Conservation (phyloP, 2,888 invertebrate species). For the Linyphia triangularis region DNA sequence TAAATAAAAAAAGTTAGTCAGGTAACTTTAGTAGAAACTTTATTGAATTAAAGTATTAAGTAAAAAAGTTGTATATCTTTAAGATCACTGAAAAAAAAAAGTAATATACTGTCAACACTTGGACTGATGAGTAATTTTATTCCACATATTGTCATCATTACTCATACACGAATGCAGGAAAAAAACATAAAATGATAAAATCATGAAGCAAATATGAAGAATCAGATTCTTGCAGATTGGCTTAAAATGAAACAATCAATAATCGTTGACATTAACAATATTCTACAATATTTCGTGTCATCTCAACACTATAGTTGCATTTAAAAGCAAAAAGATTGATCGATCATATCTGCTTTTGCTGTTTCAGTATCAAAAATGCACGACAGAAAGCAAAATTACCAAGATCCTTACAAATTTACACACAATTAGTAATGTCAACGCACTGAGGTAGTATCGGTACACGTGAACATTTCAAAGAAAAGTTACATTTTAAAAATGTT, state of each 20-base stretch:
- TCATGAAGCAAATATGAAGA: too few species aligned
- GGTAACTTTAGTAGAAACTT: too few species aligned
- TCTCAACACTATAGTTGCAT: neutral
- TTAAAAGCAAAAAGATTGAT: neutral
- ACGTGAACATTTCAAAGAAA: neutral
- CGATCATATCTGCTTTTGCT: neutral
- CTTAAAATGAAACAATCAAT: neutral
- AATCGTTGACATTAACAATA: neutral
- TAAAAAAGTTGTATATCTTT: too few species aligned
- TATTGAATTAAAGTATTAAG: too few species aligned
- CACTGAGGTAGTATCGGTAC: constrained; percentile 8
- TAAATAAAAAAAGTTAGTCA: too few species aligned
- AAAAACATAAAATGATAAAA: too few species aligned
- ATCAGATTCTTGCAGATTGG: too few species aligned
- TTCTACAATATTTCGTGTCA: neutral
- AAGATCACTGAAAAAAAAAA: too few species aligned
- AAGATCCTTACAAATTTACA: constrained; percentile 1
- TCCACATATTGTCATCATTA: too few species aligned
- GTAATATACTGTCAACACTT: too few species aligned
- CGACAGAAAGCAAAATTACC: neutral
- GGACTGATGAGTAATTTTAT: too few species aligned
- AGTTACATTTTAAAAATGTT: neutral
- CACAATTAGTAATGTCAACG: constrained; percentile 41
- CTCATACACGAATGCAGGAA: too few species aligned
- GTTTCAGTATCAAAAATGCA: neutral